Evolutionary conservation across 1,140 invertebrate species (phyloP).

Genomic region (Heterodera carotae): DNA sequence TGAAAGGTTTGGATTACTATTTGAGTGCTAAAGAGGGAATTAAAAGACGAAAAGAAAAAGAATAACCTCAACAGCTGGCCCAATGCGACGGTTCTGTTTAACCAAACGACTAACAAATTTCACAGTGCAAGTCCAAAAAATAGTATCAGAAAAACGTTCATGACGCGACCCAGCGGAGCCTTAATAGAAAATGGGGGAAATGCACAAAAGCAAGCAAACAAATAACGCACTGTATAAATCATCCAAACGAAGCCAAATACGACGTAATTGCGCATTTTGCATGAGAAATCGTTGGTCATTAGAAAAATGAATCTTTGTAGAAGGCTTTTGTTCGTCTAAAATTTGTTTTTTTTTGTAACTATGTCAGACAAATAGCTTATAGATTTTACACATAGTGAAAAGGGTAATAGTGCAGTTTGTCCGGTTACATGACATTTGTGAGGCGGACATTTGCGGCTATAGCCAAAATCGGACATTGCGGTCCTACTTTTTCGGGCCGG

Average conservation of each 20-base stretch:
- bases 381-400: too few species aligned
- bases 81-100: too few species aligned
- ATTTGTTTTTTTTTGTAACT: too few species aligned
- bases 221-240: neutral
- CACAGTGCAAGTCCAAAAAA: conserved; percentile 43
- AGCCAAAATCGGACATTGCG: neutral
- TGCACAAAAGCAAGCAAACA: neutral
- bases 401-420: too few species aligned
- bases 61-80: too few species aligned
- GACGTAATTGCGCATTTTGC: conserved; percentile 20
- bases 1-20: neutral
- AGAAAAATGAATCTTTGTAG: neutral
- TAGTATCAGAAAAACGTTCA: conserved; percentile 50
- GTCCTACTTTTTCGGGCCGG: neutral
- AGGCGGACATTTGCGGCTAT: neutral
- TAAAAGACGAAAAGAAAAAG: neutral
- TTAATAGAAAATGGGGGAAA: neutral
- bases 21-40: neutral
- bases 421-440: too few species aligned
- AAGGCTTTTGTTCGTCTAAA: neutral
- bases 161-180: conserved; percentile 35
- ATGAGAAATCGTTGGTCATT: conserved; percentile 19
- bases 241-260: conserved; percentile 19
- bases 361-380: too few species aligned
- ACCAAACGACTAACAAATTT: conserved; percentile 38